Conservation (phyloP, 30 jellyfish, hydroid and myxozoan genomes). For the Aurelia coerulea region DNA sequence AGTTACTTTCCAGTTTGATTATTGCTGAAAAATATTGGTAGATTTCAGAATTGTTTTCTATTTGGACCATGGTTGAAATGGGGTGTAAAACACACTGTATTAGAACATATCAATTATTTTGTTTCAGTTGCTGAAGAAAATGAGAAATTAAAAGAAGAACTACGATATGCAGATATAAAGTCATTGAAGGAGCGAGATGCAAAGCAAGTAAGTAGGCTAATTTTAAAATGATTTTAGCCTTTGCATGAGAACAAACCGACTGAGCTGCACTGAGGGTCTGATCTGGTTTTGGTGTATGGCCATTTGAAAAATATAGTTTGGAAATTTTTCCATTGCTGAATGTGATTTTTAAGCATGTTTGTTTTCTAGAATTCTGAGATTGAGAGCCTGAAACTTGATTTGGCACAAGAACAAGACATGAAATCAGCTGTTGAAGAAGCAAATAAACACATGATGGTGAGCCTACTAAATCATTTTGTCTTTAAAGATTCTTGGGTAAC, state of each 20-base stretch:
- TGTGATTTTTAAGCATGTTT: background rate
- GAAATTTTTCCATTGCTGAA: no score
- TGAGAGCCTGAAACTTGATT: slow-evolving; percentile 44
- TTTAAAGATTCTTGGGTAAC: no score
- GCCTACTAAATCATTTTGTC: no score
- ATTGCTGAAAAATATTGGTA: no score
- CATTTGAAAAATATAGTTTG: no score
- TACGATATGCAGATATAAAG: slow-evolving; percentile 89
- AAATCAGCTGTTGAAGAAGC: slow-evolving; percentile 71
- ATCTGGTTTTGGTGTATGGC: background rate
- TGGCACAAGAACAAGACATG: slow-evolving; percentile 57
- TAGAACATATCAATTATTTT: no score
- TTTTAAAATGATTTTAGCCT: background rate
- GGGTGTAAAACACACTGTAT: no score
- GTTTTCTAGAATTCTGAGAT: slow-evolving; percentile 49
- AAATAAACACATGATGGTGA: slow-evolving; percentile 66
- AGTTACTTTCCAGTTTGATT: no score
- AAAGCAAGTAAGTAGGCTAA: slow-evolving; percentile 67
- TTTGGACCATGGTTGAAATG: no score
- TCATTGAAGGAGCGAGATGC: slow-evolving; percentile 89
- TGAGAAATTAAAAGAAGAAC: slow-evolving; percentile 87
- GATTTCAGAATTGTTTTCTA: no score
- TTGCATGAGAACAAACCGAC: no score
- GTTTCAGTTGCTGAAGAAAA: slow-evolving; percentile 92
- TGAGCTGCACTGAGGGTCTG: no score